These are phyloP conservation scores for Blastobasis lacticolella DNA, from an alignment of 2,888 invertebrate species.

Conservation along the genomic window DNA sequence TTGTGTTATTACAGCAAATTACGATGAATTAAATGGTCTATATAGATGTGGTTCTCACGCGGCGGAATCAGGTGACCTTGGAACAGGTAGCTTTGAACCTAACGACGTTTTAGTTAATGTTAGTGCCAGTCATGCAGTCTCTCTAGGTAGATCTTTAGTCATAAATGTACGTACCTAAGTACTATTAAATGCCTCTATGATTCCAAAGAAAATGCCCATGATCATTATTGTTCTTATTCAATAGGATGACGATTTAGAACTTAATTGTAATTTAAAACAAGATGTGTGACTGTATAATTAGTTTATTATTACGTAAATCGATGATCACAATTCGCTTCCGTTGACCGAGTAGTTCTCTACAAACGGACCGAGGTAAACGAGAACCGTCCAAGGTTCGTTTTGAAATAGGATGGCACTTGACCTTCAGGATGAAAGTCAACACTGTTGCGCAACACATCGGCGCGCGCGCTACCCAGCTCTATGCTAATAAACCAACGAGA, in stretches of 20 bases:
- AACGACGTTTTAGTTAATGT: slow-evolving; percentile 30
- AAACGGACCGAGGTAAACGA: slow-evolving; percentile 62
- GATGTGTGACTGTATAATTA: too few relatives aligned
- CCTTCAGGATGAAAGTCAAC: slow-evolving; percentile 75
- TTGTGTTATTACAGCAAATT: slow-evolving; percentile 68
- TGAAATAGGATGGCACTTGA: slow-evolving; percentile 74
- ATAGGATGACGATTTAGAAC: too few relatives aligned
- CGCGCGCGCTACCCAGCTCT: slow-evolving; percentile 53
- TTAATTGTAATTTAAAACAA: too few relatives aligned
- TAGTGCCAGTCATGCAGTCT: slow-evolving; percentile 9
- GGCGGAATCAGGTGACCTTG: slow-evolving; percentile 58
- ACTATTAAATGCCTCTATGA: too few relatives aligned
- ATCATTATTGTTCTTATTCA: too few relatives aligned
- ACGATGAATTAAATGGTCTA: slow-evolving; percentile 67
- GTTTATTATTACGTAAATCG: slow-evolving; percentile 22
- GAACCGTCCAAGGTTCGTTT: slow-evolving; percentile 66
- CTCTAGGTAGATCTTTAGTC: too few relatives aligned
- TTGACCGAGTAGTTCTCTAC: slow-evolving; percentile 48
- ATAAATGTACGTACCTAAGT: too few relatives aligned
- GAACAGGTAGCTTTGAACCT: slow-evolving; percentile 39
- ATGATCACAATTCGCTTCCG: slow-evolving; percentile 61
- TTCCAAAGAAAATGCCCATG: too few relatives aligned
- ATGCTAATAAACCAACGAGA: slow-evolving; percentile 68
- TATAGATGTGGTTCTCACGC: slow-evolving; percentile 63
- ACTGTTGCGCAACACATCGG: slow-evolving; percentile 64